Conservation (phyloP, 2,888 invertebrate genomes). For the Plebejus melissa region DNA sequence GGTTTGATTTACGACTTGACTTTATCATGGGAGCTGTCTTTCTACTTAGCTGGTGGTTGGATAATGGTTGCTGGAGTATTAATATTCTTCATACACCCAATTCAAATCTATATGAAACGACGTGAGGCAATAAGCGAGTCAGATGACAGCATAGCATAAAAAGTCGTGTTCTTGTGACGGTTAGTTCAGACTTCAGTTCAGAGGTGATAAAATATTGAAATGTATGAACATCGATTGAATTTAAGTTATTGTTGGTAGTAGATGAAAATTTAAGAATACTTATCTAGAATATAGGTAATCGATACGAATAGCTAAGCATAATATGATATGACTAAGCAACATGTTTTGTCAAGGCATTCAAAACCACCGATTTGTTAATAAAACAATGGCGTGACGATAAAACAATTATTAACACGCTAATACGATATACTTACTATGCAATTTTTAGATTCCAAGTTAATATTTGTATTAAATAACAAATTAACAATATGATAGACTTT, state of each 20-base stretch:
- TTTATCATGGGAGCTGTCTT: conserved; percentile 87
- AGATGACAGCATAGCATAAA: conserved; percentile 34
- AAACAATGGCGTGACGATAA: not conserved
- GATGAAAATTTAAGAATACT: too few relatives aligned
- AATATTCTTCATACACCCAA: conserved; percentile 81
- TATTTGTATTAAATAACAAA: not conserved
- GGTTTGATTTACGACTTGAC: conserved; percentile 85
- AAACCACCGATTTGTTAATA: not conserved
- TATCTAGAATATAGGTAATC: too few relatives aligned
- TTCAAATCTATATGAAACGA: conserved; percentile 67
- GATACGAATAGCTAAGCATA: not conserved
- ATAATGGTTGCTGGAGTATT: conserved; percentile 88
- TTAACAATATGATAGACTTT: not conserved
- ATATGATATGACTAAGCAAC: not conserved
- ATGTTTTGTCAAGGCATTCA: not conserved
- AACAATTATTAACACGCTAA: too few relatives aligned
- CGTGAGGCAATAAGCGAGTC: conserved; percentile 34
- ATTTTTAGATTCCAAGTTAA: not conserved
- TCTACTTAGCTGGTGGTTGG: conserved; percentile 89
- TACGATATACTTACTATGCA: conserved; percentile 3
- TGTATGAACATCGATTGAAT: too few relatives aligned
- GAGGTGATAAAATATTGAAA: too few relatives aligned
- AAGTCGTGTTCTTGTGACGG: not conserved
- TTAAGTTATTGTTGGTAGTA: too few relatives aligned
- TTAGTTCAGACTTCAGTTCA: too few relatives aligned